Conservation (phyloP, 2,797 vertebrate genomes). For the Staurois parvus region DNA sequence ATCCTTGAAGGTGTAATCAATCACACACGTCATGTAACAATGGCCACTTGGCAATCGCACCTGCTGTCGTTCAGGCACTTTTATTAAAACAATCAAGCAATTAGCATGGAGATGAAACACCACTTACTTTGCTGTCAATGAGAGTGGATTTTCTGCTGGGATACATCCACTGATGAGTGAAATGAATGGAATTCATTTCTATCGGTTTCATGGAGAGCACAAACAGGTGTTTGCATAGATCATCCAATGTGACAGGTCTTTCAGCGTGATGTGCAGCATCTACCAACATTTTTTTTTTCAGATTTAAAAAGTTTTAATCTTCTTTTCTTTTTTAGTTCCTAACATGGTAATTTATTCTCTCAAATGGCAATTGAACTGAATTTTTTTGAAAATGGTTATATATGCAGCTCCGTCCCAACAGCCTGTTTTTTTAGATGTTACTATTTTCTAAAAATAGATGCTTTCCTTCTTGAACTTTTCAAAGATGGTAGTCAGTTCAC, state of each 20-base stretch:
- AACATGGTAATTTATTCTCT: not conserved
- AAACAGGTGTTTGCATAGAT: slow-evolving; percentile 37
- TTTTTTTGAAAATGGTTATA: not conserved
- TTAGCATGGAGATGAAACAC: slow-evolving; percentile 46
- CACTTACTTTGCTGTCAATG: slow-evolving; percentile 29
- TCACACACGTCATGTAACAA: slow-evolving; percentile 56
- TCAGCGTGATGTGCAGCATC: not conserved
- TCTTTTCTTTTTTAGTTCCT: not conserved
- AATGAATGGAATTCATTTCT: slow-evolving; percentile 39
- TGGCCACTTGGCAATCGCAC: slow-evolving; percentile 46
- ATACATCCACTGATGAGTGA: slow-evolving; percentile 52
- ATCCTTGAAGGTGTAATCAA: slow-evolving; percentile 52
- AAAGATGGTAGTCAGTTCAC: not conserved
- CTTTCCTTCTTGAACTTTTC: not conserved
- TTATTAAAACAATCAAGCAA: slow-evolving; percentile 58
- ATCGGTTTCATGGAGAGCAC: slow-evolving; percentile 1
- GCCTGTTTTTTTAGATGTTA: not conserved
- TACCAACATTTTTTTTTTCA: not conserved
- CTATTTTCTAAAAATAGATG: not conserved
- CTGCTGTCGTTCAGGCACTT: slow-evolving; percentile 51
- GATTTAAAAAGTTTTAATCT: not conserved
- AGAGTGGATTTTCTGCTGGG: slow-evolving; percentile 19
- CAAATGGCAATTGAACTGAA: not conserved
- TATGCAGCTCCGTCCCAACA: not conserved
- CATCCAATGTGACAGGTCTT: not conserved